These are phyloP conservation scores for Hormiphora californensis DNA, from an alignment of 37 sponge, comb jelly and placozoan genomes.

Conservation along the genomic window DNA sequence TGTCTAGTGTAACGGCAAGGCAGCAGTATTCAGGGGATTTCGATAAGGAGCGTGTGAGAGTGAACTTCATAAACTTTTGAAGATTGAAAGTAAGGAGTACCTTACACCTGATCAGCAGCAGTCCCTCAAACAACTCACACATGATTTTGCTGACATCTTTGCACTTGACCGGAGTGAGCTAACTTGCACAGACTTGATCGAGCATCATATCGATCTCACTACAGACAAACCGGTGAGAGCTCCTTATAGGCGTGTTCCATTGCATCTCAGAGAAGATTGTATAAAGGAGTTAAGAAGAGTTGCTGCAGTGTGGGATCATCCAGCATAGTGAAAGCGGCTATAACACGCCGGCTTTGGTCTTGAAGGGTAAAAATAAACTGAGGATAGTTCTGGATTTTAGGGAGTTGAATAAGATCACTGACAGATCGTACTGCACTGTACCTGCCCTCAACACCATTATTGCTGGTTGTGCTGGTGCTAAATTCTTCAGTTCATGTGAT, in stretches of 20 bases:
- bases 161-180: no score
- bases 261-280: slow-evolving; percentile 56
- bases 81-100: no score
- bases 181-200: slow-evolving; percentile 26
- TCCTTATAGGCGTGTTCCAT: slow-evolving; percentile 57
- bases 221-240: background rate
- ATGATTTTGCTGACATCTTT: no score
- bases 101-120: no score
- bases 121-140: no score
- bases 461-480: slow-evolving; percentile 57
- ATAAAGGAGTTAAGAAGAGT: slow-evolving; percentile 45
- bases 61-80: no score
- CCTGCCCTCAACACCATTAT: slow-evolving; percentile 63
- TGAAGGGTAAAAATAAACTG: slow-evolving; percentile 58
- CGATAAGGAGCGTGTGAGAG: no score
- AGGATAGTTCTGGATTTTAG: slow-evolving; percentile 62
- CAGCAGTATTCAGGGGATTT: background rate
- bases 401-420: slow-evolving; percentile 62
- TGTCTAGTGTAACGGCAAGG: no score
- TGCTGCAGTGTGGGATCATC: slow-evolving; percentile 63
- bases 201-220: slow-evolving; percentile 55
- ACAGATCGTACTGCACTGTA: slow-evolving; percentile 62
- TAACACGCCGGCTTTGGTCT: slow-evolving; percentile 69
- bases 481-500: slow-evolving; percentile 57
- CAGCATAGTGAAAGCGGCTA: slow-evolving; percentile 62